Conservation (phyloP, 2,797 vertebrate genomes). For the Eulemur mongoz region DNA sequence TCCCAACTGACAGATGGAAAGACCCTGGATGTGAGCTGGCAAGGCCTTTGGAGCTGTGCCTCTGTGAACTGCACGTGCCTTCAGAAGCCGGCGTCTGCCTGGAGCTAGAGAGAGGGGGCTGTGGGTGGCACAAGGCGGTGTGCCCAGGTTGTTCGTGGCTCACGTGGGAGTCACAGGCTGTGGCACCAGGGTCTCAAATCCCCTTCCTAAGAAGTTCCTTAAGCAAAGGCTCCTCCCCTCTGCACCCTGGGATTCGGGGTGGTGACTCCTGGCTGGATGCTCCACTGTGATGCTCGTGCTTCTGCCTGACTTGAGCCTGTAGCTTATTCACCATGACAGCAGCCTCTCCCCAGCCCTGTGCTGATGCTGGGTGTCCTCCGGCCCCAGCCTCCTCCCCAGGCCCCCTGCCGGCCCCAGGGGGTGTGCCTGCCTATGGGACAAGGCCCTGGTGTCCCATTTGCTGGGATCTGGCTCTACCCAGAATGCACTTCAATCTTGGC, state of each 20-base stretch:
- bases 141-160: background rate
- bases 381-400: background rate
- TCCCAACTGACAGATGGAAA: background rate
- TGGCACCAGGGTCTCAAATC: background rate
- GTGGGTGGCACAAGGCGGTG: background rate
- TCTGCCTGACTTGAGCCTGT: background rate
- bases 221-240: background rate
- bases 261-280: background rate
- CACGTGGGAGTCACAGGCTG: background rate
- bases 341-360: background rate
- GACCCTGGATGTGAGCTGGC: background rate
- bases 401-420: background rate
- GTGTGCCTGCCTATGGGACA: background rate
- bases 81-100: background rate
- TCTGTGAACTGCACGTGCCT: background rate
- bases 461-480: background rate
- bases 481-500: background rate
- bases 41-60: background rate
- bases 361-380: background rate
- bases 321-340: background rate
- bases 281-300: background rate
- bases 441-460: background rate
- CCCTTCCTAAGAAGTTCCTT: background rate
- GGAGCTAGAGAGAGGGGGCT: background rate
- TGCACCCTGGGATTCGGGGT: background rate